Evolutionary conservation across 2,797 vertebrate genomes (phyloP).

Genomic region (Loris lydekkerianus): DNA sequence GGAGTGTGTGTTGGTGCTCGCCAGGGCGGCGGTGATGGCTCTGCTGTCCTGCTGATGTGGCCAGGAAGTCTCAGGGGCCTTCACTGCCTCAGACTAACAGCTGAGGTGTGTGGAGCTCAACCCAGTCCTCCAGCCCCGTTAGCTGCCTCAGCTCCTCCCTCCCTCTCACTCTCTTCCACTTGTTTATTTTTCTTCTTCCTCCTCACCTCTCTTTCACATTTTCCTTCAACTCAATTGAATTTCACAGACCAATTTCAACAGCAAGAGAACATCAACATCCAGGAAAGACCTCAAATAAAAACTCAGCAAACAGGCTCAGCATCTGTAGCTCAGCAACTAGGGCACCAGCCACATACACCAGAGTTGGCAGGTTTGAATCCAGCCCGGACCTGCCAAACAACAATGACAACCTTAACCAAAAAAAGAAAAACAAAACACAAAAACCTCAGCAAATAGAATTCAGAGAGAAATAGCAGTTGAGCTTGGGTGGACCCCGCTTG

Average conservation of each 20-base stretch:
- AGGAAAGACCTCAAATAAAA: background rate
- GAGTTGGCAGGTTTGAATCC: too few relatives aligned
- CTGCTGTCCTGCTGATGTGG: background rate
- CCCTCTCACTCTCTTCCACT: background rate
- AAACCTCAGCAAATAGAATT: background rate
- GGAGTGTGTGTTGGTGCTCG: too few relatives aligned
- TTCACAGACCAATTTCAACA: background rate
- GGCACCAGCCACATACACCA: too few relatives aligned
- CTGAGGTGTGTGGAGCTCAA: background rate
- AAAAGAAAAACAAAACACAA: too few relatives aligned
- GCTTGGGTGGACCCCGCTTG: too few relatives aligned
- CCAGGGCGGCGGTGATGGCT: background rate
- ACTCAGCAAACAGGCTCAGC: too few relatives aligned
- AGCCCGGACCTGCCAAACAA: too few relatives aligned
- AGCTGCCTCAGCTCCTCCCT: background rate
- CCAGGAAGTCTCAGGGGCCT: background rate
- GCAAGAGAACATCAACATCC: background rate
- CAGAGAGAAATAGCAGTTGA: background rate
- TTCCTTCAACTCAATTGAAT: background rate
- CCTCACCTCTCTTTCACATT: too few relatives aligned
- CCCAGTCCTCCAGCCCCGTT: accelerated
- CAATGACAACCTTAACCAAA: too few relatives aligned
- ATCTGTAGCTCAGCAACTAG: too few relatives aligned
- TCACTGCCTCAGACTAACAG: background rate
- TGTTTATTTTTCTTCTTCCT: too few relatives aligned